Conservation (phyloP, 2,113 vertebrate genomes). For the Hemicordylus capensis region DNA sequence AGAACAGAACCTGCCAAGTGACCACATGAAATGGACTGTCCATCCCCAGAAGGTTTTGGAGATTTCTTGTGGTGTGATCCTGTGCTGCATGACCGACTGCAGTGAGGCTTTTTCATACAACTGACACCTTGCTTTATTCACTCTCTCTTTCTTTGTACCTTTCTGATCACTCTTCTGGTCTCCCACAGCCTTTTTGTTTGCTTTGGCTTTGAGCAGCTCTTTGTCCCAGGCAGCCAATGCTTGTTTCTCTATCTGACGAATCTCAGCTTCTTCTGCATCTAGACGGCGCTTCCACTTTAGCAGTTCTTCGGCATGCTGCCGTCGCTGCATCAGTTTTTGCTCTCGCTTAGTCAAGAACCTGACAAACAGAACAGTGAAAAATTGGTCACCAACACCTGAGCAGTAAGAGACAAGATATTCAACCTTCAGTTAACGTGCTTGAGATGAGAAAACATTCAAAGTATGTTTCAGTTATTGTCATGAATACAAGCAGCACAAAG, state of each 20-base stretch:
- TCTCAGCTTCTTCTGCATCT: slow-evolving; percentile 91
- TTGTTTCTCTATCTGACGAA: slow-evolving; percentile 89
- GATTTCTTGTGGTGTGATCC: neutral
- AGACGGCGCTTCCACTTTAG: slow-evolving; percentile 91
- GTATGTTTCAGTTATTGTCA: neutral
- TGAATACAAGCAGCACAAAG: neutral
- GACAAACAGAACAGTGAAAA: slow-evolving; percentile 34
- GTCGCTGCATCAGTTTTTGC: slow-evolving; percentile 92
- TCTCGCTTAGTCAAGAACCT: slow-evolving; percentile 97
- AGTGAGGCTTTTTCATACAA: neutral
- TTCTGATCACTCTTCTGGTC: slow-evolving; percentile 73
- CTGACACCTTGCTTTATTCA: neutral
- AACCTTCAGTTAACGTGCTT: neutral
- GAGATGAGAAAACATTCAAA: neutral
- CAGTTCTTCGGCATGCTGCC: slow-evolving; percentile 90
- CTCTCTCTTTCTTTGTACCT: slow-evolving; percentile 65
- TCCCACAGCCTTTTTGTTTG: slow-evolving; percentile 71
- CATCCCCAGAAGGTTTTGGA: neutral
- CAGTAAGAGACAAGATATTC: neutral
- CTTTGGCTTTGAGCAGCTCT: slow-evolving; percentile 75
- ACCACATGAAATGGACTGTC: neutral
- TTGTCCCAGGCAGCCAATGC: slow-evolving; percentile 91
- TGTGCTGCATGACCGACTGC: neutral
- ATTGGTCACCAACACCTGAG: neutral
- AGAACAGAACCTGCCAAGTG: neutral